Evolutionary conservation across 2,113 vertebrate species (phyloP).

Genomic region (Morone saxatilis): DNA sequence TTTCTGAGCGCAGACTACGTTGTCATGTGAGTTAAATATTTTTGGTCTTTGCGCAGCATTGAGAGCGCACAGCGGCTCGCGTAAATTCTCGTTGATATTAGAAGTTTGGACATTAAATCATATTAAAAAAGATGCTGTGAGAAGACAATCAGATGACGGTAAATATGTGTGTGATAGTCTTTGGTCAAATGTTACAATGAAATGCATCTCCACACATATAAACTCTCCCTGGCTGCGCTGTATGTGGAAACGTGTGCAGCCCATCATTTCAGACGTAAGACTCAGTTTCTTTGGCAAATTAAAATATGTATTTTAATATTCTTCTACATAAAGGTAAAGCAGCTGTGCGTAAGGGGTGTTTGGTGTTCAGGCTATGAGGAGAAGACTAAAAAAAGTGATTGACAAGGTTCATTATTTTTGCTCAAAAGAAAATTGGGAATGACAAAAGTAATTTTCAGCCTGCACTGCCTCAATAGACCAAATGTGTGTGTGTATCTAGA

Average conservation of each 20-base stretch:
- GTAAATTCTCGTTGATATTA: neutral
- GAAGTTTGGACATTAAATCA: neutral
- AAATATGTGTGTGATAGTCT: neutral
- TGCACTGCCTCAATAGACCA: neutral
- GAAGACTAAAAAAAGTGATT: neutral
- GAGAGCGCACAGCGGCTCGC: slow-evolving; percentile 42
- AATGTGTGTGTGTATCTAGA: neutral
- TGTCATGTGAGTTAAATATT: slow-evolving; percentile 58
- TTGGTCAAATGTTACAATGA: slow-evolving; percentile 1
- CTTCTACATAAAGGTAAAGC: neutral
- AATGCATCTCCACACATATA: neutral
- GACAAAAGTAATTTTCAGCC: neutral
- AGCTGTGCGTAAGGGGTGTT: neutral
- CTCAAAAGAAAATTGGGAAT: neutral
- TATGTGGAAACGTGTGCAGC: neutral
- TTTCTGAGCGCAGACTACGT: slow-evolving; percentile 77
- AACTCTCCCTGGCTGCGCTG: neutral
- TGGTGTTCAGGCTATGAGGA: neutral
- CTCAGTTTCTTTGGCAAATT: neutral
- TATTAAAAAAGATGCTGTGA: neutral
- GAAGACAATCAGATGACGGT: neutral
- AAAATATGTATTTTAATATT: neutral
- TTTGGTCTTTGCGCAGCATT: slow-evolving; percentile 52
- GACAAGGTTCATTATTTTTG: neutral
- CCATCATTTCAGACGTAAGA: neutral